Evolutionary conservation across 2,888 invertebrate genomes (phyloP).

Genomic region (Synanthedon andrenaeformis): DNA sequence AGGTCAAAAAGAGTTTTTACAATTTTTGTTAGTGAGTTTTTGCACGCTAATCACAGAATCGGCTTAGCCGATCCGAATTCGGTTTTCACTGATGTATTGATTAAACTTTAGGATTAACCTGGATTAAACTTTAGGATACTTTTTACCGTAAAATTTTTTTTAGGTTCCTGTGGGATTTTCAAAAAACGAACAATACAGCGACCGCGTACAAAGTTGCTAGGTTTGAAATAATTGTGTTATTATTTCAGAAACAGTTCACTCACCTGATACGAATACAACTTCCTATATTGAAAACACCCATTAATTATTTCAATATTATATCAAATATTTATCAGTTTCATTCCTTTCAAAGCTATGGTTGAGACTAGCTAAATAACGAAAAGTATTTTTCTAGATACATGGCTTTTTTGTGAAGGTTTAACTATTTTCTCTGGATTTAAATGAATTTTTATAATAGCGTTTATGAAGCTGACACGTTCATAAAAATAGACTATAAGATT

Average conservation of each 20-base stretch:
- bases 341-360: constrained; percentile 4
- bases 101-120: too few species aligned
- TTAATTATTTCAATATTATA: constrained; percentile 17
- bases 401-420: neutral
- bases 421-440: neutral
- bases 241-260: neutral
- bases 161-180: neutral
- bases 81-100: too few species aligned
- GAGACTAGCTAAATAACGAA: neutral
- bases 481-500: neutral
- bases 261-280: constrained; percentile 18
- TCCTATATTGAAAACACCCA: constrained; percentile 14
- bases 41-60: too few species aligned
- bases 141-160: too few species aligned
- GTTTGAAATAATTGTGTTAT: too few species aligned
- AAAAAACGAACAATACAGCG: too few species aligned
- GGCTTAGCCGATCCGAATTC: too few species aligned
- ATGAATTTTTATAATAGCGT: neutral
- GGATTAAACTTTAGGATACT: too few species aligned
- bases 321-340: constrained; percentile 17
- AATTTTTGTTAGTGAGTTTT: too few species aligned
- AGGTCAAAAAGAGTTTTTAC: too few species aligned
- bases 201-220: too few species aligned
- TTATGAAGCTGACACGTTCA: neutral
- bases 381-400: neutral